A percentile compares a stretch with the other conserved stretches of the same genome.
Conservation (phyloP, 2,888 invertebrate genomes). For the Dromius quadrimaculatus region DNA sequence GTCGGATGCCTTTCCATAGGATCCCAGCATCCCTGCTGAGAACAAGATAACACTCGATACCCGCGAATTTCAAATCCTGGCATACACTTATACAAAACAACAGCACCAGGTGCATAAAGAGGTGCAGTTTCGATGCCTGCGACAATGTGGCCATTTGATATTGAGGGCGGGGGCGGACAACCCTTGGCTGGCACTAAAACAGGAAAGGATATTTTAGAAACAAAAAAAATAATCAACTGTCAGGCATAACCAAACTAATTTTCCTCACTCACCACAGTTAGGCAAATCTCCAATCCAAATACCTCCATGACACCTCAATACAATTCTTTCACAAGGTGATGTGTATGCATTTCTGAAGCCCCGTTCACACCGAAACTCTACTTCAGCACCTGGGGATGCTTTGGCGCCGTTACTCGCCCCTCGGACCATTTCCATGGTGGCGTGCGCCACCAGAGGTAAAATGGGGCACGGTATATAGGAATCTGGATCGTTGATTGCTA, state of each 20-base stretch:
- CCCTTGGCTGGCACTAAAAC: slow-evolving; percentile 62
- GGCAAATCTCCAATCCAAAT: slow-evolving; percentile 64
- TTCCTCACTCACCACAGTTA: slow-evolving; percentile 61
- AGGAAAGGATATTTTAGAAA: neutral
- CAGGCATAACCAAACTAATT: neutral
- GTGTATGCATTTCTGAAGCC: slow-evolving; percentile 62
- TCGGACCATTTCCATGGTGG: slow-evolving; percentile 53
- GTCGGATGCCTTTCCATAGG: slow-evolving; percentile 61
- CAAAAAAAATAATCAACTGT: neutral
- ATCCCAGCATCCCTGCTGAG: slow-evolving; percentile 64
- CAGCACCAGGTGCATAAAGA: slow-evolving; percentile 62
- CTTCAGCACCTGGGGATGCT: slow-evolving; percentile 59
- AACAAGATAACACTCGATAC: slow-evolving; percentile 62
- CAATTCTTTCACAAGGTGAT: slow-evolving; percentile 61
- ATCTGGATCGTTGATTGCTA: slow-evolving; percentile 18
- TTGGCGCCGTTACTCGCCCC: slow-evolving; percentile 52
- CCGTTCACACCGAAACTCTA: slow-evolving; percentile 62
- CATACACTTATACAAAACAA: slow-evolving; percentile 64
- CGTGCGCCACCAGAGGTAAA: slow-evolving; percentile 42
- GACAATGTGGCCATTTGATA: slow-evolving; percentile 61
- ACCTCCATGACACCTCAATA: slow-evolving; percentile 63
- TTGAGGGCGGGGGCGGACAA: slow-evolving; percentile 62
- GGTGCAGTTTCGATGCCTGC: slow-evolving; percentile 27
- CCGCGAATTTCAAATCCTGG: slow-evolving; percentile 65
- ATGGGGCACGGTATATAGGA: slow-evolving; percentile 51